Evolutionary conservation across 2,888 invertebrate species (phyloP), one percentile per base, ranked within the genome.

Genomic region (Eueremaeus valkanovi): DNA sequence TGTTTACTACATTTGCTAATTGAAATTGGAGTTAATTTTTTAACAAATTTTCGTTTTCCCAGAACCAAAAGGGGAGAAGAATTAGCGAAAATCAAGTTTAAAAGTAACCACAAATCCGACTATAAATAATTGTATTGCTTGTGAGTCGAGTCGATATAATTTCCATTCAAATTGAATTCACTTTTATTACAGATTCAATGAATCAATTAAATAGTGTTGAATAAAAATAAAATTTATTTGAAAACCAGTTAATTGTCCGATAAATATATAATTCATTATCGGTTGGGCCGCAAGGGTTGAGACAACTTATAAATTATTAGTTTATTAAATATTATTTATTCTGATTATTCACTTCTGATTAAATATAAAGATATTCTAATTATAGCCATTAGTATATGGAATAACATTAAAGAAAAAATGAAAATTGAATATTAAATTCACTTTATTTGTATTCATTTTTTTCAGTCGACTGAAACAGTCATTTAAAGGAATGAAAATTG

Each of bases 41-140:
- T n/a, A n/a, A n/a, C n/a, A n/a, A 21, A 51, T 51, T 51, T 51
- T 51, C n/a, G 21, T 21, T n/a, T 51, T 51, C 51, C 51, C 51
- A 51, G 51, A 51, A 51, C 51, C 51, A 51, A 51, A n/a, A 21
- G 6, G n/a, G n/a, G n/a, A n/a, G n/a, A n/a, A n/a, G n/a, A n/a
- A n/a, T n/a, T n/a, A n/a, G n/a, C n/a, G n/a, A n/a, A n/a, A n/a
- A n/a, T n/a, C n/a, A n/a, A n/a, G n/a, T n/a, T n/a, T n/a, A n/a
- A n/a, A n/a, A n/a, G n/a, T n/a, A n/a, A n/a, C n/a, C n/a, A n/a
- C n/a, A n/a, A n/a, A n/a, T n/a, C n/a, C n/a, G n/a, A n/a, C n/a
- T n/a, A n/a, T n/a, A n/a, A n/a, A n/a, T n/a, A n/a, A n/a, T n/a
- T n/a, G n/a, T n/a, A n/a, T n/a, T n/a, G n/a, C n/a, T n/a, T n/a